Percentiles rank a stretch among this genome's conserved stretches.
These are phyloP conservation scores for Crotalus tigris DNA, from an alignment of 2,113 vertebrate genomes.

Conservation along the genomic window DNA sequence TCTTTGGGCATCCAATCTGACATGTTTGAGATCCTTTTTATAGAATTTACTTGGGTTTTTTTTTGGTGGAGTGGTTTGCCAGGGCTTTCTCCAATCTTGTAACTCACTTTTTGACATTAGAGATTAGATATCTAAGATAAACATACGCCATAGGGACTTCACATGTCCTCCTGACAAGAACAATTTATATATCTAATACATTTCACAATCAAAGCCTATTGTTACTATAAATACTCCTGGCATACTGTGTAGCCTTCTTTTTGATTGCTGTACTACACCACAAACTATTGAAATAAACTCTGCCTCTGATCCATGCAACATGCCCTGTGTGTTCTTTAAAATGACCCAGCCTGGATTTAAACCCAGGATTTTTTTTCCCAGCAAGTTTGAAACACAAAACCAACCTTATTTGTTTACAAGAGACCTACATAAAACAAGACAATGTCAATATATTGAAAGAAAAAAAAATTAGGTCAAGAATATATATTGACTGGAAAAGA, in stretches of 20 bases:
- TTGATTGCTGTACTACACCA: neutral
- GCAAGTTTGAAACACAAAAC: neutral
- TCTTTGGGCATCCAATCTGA: too few species aligned
- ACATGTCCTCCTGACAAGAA: neutral
- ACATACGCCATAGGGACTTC: neutral
- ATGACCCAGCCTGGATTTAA: neutral
- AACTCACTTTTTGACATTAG: too few species aligned
- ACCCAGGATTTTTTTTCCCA: neutral
- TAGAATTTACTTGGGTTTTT: too few species aligned
- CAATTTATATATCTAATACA: neutral
- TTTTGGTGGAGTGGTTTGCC: too few species aligned
- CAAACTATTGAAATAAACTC: neutral
- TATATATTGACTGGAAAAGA: neutral
- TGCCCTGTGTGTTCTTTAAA: neutral
- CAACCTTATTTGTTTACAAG: neutral
- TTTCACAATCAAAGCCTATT: neutral
- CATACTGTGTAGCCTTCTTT: neutral
- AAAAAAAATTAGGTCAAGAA: neutral
- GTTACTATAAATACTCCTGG: neutral
- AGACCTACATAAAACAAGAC: neutral
- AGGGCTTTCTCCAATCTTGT: too few species aligned
- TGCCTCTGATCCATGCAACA: neutral
- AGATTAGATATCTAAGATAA: neutral
- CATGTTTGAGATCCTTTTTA: too few species aligned
- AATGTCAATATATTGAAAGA: neutral